Evolutionary conservation across 2,888 invertebrate genomes (phyloP).

Genomic region (Seira musarum): DNA sequence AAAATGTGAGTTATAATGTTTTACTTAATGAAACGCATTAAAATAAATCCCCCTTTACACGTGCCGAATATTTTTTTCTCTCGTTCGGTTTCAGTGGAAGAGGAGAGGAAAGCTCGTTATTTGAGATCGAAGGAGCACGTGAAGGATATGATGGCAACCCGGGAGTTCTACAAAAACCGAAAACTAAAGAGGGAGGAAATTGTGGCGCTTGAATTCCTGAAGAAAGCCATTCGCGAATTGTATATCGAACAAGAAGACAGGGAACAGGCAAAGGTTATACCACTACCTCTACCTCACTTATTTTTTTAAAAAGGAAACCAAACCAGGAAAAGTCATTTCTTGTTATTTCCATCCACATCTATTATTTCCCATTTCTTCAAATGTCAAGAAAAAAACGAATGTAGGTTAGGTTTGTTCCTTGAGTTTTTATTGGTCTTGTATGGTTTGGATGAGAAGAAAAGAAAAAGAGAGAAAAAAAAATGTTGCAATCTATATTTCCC

Average conservation of each 20-base stretch:
- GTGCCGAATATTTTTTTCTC: not conserved
- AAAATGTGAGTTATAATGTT: constrained; percentile 33
- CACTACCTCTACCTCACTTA: no score
- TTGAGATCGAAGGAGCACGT: constrained; percentile 56
- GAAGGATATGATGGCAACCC: constrained; percentile 65
- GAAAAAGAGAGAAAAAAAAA: constrained; percentile 23
- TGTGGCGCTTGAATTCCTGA: constrained; percentile 65
- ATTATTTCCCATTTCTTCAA: constrained; percentile 33
- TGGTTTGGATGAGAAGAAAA: no score
- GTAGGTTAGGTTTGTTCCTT: not conserved
- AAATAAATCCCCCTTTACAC: not conserved
- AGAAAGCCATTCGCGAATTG: constrained; percentile 61
- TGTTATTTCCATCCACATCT: not conserved
- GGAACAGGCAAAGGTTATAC: constrained; percentile 61
- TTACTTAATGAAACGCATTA: not conserved
- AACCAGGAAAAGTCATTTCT: not conserved
- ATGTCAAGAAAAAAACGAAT: constrained; percentile 18
- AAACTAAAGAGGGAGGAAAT: constrained; percentile 66
- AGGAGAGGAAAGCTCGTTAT: constrained; percentile 54
- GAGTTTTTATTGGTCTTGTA: no score
- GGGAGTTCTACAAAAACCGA: constrained; percentile 64
- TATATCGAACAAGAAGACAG: constrained; percentile 60
- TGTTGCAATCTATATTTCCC: constrained; percentile 36
- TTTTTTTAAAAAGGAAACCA: no score
- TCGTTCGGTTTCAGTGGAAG: constrained; percentile 44